These are phyloP conservation scores for Thryonomys swinderianus DNA, from an alignment of 2,113 vertebrate species.

Conservation along the genomic window DNA sequence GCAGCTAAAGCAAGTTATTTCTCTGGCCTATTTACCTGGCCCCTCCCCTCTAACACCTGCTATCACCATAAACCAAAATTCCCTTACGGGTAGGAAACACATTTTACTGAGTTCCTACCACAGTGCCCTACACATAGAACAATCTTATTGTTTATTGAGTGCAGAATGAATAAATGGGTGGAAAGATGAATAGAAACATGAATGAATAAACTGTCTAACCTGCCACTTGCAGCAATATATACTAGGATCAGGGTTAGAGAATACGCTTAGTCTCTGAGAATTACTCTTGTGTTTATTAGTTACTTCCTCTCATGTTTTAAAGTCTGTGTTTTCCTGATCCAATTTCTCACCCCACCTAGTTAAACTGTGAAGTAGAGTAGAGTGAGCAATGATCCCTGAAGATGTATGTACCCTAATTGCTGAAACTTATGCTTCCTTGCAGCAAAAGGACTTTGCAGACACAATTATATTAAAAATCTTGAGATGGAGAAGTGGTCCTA, in stretches of 20 bases:
- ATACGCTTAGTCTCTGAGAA: neutral
- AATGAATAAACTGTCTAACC: neutral
- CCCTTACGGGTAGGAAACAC: neutral
- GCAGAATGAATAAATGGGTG: no score
- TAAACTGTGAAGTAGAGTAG: no score
- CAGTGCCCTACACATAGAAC: neutral
- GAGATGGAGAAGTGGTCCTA: neutral
- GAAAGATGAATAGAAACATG: no score
- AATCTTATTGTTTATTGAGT: neutral
- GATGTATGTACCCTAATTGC: no score
- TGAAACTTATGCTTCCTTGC: neutral
- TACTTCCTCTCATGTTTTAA: no score
- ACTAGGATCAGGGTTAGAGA: neutral
- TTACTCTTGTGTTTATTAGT: neutral
- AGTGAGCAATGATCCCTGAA: neutral
- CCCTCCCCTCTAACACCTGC: neutral
- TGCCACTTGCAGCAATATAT: neutral
- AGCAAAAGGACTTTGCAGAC: neutral
- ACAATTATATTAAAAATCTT: neutral
- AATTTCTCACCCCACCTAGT: neutral
- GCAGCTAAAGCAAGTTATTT: neutral
- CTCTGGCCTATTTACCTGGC: neutral
- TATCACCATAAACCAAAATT: neutral
- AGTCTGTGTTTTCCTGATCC: neutral
- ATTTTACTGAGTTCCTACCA: neutral